These are phyloP conservation scores for Bombus affinis DNA, from an alignment of 1,140 invertebrate genomes.

Conservation along the genomic window DNA sequence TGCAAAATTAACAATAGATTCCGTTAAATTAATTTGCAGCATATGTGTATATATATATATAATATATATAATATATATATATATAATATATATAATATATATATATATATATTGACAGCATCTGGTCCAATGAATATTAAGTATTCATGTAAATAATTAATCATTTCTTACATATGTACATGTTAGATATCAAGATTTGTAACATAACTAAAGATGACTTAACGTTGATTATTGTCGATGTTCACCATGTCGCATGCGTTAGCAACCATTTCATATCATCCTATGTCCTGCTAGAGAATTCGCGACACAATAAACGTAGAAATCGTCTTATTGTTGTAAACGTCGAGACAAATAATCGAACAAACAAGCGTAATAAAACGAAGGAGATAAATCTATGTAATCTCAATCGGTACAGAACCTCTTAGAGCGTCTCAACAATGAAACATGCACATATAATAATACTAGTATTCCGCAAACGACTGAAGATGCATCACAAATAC, in stretches of 20 bases:
- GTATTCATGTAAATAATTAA: conserved; percentile 68
- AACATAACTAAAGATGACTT: conserved; percentile 48
- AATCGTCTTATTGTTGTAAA: background rate
- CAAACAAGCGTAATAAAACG: conserved; percentile 33
- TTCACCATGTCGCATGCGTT: conserved; percentile 30
- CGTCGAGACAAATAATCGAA: conserved; percentile 40
- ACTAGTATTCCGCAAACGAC: conserved; percentile 53
- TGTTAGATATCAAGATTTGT: conserved; percentile 45
- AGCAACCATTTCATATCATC: background rate
- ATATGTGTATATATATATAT: conserved; percentile 11
- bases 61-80: conserved; percentile 40
- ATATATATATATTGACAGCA: conserved; percentile 49
- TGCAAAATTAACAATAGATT: conserved; percentile 39
- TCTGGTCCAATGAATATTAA: conserved; percentile 72
- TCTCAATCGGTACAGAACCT: conserved; percentile 54
- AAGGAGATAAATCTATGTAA: conserved; percentile 51
- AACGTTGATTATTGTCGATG: conserved; percentile 65
- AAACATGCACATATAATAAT: conserved; percentile 47
- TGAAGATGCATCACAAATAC: conserved; percentile 51
- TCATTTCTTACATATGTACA: conserved; percentile 58
- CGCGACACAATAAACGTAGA: conserved; percentile 1
- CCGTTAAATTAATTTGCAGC: conserved; percentile 36
- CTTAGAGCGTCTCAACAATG: conserved; percentile 19
- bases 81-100: conserved; percentile 18
- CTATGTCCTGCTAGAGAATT: background rate